Evolutionary conservation across 2,797 vertebrate species (phyloP).

Genomic region (Columba guinea): DNA sequence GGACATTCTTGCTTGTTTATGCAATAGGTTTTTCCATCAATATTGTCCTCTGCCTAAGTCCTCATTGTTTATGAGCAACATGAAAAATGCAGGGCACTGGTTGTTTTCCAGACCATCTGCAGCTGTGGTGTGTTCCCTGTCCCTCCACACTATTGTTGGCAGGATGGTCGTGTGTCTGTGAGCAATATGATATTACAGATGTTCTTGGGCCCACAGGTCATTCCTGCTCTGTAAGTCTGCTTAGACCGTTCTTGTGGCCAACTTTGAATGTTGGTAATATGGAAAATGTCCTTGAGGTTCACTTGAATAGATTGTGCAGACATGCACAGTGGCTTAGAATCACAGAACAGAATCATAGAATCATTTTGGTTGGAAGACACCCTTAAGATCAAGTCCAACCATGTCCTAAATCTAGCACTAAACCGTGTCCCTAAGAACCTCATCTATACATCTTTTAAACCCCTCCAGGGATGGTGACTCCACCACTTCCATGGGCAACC

Average conservation of each 20-base stretch:
- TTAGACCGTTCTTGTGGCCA: neutral
- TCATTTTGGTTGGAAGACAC: no score
- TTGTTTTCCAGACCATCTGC: constrained; percentile 52
- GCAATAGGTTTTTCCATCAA: neutral
- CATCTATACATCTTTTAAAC: no score
- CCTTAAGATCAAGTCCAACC: no score
- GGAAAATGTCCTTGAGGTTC: neutral
- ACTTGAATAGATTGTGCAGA: constrained; percentile 9
- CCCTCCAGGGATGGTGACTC: no score
- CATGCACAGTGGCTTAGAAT: neutral
- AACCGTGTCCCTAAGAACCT: no score
- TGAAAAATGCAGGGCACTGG: constrained; percentile 16
- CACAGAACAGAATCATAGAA: no score
- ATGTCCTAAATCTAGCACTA: no score
- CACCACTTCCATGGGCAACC: no score
- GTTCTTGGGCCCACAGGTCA: neutral
- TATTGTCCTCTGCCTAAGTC: neutral
- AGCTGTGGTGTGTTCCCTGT: constrained; percentile 10
- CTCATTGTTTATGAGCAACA: neutral
- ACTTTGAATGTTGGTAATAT: neutral
- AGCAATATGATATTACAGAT: constrained; percentile 26
- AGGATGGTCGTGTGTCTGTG: neutral
- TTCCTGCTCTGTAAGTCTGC: neutral
- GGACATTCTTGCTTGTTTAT: neutral
- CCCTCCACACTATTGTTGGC: constrained; percentile 15